Conservation (phyloP, 2,888 invertebrate species). For the Stenchaetothrips biformis region DNA sequence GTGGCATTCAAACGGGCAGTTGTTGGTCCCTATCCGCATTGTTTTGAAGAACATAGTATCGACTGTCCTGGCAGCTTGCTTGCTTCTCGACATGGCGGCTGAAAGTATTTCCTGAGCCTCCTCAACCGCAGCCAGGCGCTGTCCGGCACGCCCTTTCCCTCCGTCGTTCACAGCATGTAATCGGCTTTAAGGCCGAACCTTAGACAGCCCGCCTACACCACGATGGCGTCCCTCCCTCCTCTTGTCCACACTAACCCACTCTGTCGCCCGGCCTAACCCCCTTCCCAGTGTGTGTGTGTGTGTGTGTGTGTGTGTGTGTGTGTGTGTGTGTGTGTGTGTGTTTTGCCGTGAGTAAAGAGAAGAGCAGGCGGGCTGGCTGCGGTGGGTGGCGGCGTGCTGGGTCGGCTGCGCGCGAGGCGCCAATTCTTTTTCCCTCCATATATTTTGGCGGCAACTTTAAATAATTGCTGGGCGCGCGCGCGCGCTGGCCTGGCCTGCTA, state of each 20-base stretch:
- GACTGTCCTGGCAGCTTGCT: too few species aligned
- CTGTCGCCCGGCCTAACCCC: too few species aligned
- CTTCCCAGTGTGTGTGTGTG: too few species aligned
- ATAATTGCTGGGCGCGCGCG: not conserved
- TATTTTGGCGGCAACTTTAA: not conserved
- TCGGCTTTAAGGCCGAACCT: conserved; percentile 3
- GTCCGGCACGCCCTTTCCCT: not conserved
- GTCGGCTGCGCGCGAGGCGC: not conserved
- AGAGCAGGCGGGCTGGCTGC: too few species aligned
- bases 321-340: too few species aligned
- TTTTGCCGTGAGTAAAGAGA: too few species aligned
- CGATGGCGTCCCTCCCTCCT: not conserved
- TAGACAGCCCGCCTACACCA: not conserved
- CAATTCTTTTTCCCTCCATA: not conserved
- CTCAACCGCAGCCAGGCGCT: not conserved
- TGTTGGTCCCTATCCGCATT: too few species aligned
- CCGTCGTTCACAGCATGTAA: conserved; percentile 20
- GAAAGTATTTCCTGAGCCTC: conserved; percentile 16
- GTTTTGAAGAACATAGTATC: too few species aligned
- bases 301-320: too few species aligned
- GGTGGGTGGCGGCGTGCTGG: too few species aligned
- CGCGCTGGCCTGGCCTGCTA: not conserved
- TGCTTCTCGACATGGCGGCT: not conserved
- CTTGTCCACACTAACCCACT: not conserved
- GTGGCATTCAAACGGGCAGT: too few species aligned